These are phyloP conservation scores for Parapristionchus giblindavisi DNA, from an alignment of 2,888 invertebrate species.

Conservation along the genomic window DNA sequence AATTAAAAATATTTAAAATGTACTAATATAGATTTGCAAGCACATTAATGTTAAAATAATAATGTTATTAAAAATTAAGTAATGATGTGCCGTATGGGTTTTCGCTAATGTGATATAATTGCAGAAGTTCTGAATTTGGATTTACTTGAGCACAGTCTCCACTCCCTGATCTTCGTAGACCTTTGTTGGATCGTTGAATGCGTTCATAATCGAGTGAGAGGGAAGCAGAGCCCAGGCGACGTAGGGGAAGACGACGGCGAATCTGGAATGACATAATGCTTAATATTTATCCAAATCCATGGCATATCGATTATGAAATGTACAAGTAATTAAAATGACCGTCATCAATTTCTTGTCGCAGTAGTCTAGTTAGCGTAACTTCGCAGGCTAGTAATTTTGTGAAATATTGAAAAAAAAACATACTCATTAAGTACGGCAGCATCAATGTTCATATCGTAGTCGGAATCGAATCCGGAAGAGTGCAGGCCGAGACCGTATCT, in stretches of 20 bases:
- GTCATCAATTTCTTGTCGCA: too few species aligned
- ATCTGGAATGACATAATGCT: slow-evolving; percentile 48
- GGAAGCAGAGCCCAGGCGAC: slow-evolving; percentile 57
- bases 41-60: too few species aligned
- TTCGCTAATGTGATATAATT: too few species aligned
- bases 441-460: slow-evolving; percentile 79
- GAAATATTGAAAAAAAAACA: slow-evolving; percentile 71
- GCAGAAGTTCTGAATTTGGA: too few species aligned
- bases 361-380: background rate
- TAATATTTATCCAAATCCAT: background rate
- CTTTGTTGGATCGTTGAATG: slow-evolving; percentile 67
- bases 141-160: slow-evolving; percentile 58
- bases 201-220: slow-evolving; percentile 49
- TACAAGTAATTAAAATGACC: too few species aligned
- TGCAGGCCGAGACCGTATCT: slow-evolving; percentile 83
- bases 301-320: too few species aligned
- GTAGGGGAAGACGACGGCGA: slow-evolving; percentile 60
- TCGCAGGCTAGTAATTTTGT: slow-evolving; percentile 25
- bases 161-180: slow-evolving; percentile 64
- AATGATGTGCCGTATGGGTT: too few species aligned
- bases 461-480: slow-evolving; percentile 72
- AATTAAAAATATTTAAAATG: background rate
- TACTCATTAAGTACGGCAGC: slow-evolving; percentile 84
- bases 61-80: background rate
- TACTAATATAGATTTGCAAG: background rate